Conservation (phyloP, 2,113 vertebrate species). For the Neotragus moschatus region DNA sequence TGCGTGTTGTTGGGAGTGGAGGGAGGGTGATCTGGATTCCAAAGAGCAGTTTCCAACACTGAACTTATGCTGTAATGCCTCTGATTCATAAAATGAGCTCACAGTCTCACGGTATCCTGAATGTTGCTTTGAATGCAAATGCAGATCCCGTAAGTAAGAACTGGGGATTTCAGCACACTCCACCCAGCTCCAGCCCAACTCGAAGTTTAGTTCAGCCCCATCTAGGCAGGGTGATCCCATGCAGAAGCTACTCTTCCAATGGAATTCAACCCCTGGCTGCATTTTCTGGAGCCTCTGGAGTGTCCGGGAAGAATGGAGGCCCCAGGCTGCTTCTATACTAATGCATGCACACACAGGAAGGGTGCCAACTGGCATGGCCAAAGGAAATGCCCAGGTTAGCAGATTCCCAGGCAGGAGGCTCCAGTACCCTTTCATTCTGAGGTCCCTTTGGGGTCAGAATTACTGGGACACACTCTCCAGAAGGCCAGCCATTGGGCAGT, state of each 20-base stretch:
- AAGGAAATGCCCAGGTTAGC: slow-evolving; percentile 36
- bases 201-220: background rate
- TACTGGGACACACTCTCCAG: background rate
- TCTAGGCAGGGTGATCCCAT: background rate
- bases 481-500: background rate
- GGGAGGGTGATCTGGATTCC: slow-evolving; percentile 42
- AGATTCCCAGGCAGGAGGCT: background rate
- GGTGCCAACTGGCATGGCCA: background rate
- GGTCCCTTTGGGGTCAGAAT: background rate
- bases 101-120: slow-evolving; percentile 41
- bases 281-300: slow-evolving; percentile 15
- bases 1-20: background rate
- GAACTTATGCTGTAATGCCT: slow-evolving; percentile 64
- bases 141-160: slow-evolving; percentile 12
- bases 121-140: slow-evolving; percentile 50
- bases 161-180: background rate
- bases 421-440: background rate
- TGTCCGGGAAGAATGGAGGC: background rate
- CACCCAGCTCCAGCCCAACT: background rate
- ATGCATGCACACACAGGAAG: background rate
- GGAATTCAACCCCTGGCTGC: background rate
- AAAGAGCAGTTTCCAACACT: slow-evolving; percentile 54
- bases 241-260: background rate
- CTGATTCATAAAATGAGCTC: slow-evolving; percentile 71
- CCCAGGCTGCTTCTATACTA: background rate